Evolutionary conservation across 2,888 invertebrate species (phyloP), one percentile per base, ranked within the genome.

Genomic region (Lithophane ornitopus): DNA sequence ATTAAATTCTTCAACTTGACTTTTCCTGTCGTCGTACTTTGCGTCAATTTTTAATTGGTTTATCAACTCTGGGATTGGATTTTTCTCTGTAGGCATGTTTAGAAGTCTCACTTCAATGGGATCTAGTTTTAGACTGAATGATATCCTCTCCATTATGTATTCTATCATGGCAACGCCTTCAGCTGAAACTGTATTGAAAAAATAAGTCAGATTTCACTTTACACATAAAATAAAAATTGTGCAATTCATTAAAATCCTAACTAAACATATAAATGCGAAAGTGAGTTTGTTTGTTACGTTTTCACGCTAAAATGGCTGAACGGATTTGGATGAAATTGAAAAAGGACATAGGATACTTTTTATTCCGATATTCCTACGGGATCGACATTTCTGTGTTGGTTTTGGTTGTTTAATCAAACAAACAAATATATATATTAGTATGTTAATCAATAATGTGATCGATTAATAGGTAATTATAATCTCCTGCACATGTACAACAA

Each of bases 101-200:
- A 90, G 87, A 41, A 97, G 85, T 85, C 97, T 95, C 0, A 98
- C 97, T 85, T 97, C 93, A 46, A 97, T 65, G 0, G 98, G 96
- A 92, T 98, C 97, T 90, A 97, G 96, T 1, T 95, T 94, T 16
- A 97, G 82, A 28, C 89, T 92, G 67, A 93, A 94, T 0, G 98
- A 97, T 80, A 98, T 97, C 88, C 97, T 97, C 79, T 98, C 98
- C 97, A 98, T 98, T 14, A 98, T 95, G 70, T 96, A 93, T 92
- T 98, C 98, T 80, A 96, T 96, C 91, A 97, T 95, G 7, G 97
- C 97, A 11, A 97, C 87, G 8, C 96, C 97, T 93, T 98, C 98
- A 1, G 97, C 95, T 6, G 97, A 96, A 44, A 96, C 97, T 97
- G 84, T 54, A 28, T 26, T 11, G 7, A 52, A 54, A 81, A 52